phyloP scores from a whole-genome alignment of 2,888 invertebrate species.

The Melieria picta region DNA sequence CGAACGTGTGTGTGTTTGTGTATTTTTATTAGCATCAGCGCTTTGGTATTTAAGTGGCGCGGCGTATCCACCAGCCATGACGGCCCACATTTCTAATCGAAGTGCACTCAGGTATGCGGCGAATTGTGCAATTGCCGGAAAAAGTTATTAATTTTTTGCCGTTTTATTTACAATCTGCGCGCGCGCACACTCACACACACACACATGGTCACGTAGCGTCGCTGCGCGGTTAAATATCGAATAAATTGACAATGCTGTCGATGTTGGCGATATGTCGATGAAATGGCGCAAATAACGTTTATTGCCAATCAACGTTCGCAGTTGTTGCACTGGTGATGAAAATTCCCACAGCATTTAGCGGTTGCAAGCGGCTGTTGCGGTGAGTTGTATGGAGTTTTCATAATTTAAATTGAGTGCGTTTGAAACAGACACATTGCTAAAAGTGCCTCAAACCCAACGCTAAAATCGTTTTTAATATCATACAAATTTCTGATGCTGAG shows the following conservation, averaged over 20 bases:
- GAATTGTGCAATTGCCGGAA: constrained; percentile 33
- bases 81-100: constrained; percentile 42
- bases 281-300: no score
- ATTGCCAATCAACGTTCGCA: no score
- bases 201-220: neutral
- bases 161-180: constrained; percentile 14
- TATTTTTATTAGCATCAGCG: neutral
- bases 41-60: neutral
- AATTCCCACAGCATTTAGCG: neutral
- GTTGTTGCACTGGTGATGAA: no score
- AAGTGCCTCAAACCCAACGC: no score
- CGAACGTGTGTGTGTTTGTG: neutral
- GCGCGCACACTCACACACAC: neutral
- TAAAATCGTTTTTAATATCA: no score
- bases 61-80: neutral
- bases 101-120: constrained; percentile 41
- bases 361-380: neutral
- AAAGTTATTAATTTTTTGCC: constrained; percentile 30
- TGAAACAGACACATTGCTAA: no score
- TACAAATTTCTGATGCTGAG: no score
- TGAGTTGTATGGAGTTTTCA: neutral
- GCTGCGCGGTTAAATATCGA: no score
- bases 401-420: neutral
- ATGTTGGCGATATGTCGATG: no score
- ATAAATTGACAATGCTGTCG: no score